These are phyloP conservation scores for Tridacna gigas DNA, from an alignment of 2,888 invertebrate species.

Conservation along the genomic window DNA sequence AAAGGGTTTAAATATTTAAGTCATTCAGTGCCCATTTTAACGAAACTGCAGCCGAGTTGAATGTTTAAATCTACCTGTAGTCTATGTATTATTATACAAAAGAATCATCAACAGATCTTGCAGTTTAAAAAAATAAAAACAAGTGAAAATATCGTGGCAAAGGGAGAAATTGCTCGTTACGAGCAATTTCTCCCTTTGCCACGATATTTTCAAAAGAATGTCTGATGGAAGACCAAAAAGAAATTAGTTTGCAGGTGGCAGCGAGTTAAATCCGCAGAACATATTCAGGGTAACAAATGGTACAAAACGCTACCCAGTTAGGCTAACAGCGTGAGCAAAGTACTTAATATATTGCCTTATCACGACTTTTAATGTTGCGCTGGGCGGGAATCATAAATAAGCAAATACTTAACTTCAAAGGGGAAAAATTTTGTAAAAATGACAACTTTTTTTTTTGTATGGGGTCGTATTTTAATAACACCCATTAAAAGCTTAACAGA, in stretches of 20 bases:
- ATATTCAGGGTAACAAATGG: neutral
- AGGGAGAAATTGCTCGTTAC: neutral
- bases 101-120: no score
- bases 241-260: no score
- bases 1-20: no score
- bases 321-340: constrained; percentile 8
- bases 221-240: no score
- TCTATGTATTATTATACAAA: no score
- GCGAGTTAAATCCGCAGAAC: no score
- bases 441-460: constrained; percentile 11
- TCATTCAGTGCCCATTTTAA: no score
- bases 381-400: constrained; percentile 31
- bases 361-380: constrained; percentile 29
- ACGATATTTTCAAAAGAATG: neutral
- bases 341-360: constrained; percentile 22
- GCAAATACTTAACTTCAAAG: constrained; percentile 25
- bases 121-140: neutral
- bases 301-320: neutral
- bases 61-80: no score
- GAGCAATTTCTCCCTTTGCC: neutral
- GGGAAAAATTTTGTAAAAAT: constrained; percentile 21
- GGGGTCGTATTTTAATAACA: constrained; percentile 21
- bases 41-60: no score
- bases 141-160: neutral
- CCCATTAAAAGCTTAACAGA: constrained; percentile 26